These are phyloP conservation scores for Coenonympha arcania DNA, from an alignment of 2,888 invertebrate genomes.

Conservation along the genomic window DNA sequence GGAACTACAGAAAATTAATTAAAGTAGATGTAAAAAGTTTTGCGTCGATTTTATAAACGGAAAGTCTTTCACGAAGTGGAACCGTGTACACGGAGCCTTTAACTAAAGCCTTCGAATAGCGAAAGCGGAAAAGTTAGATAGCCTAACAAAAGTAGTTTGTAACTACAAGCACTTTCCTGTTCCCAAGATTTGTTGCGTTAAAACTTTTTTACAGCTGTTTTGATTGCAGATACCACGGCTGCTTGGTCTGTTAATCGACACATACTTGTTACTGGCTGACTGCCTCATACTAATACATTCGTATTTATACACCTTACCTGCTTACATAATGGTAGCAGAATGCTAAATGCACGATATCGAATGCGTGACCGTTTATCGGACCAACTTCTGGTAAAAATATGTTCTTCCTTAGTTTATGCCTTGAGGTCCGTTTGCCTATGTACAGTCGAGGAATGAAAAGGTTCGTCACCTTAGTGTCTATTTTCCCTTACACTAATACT, in stretches of 20 bases:
- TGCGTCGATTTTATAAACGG: constrained; percentile 23
- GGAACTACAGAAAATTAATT: background rate
- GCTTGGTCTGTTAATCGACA: constrained; percentile 13
- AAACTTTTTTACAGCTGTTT: constrained; percentile 37
- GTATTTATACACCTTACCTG: too few species aligned
- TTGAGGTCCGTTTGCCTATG: too few species aligned
- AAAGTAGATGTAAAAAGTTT: constrained; percentile 9
- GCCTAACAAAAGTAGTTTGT: constrained; percentile 46
- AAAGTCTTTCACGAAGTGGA: constrained; percentile 8
- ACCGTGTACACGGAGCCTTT: constrained; percentile 29
- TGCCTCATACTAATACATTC: background rate
- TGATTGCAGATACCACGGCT: constrained; percentile 34
- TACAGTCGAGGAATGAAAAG: too few species aligned
- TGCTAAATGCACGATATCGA: too few species aligned
- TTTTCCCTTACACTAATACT: too few species aligned
- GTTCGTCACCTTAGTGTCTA: too few species aligned
- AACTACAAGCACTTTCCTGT: constrained; percentile 41
- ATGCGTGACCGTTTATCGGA: too few species aligned
- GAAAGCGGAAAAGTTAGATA: constrained; percentile 49
- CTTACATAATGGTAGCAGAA: too few species aligned
- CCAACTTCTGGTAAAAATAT: too few species aligned
- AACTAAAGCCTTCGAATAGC: constrained; percentile 39
- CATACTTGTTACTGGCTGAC: background rate
- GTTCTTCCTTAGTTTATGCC: too few species aligned
- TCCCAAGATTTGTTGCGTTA: constrained; percentile 37